A percentile compares a stretch with the other conserved stretches of the same genome.
Evolutionary conservation across 1,140 invertebrate genomes (phyloP).

Genomic region (Episyrphus balteatus): DNA sequence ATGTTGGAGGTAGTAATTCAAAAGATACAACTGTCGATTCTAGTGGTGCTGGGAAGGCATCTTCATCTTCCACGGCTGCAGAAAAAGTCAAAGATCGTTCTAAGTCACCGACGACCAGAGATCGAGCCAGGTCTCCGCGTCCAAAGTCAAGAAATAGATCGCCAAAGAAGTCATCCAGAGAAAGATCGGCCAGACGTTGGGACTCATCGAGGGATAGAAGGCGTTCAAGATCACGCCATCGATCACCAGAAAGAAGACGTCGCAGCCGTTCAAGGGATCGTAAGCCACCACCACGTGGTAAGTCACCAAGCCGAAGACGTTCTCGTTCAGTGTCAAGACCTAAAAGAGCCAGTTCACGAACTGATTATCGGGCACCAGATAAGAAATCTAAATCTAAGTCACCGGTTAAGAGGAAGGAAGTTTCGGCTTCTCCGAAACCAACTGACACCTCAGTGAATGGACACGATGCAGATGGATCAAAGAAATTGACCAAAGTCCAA

Average conservation of each 20-base stretch:
- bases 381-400: conserved; percentile 13
- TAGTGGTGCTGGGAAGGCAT: conserved; percentile 1
- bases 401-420: conserved; percentile 12
- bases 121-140: conserved; percentile 14
- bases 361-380: conserved; percentile 11
- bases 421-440: conserved; percentile 10
- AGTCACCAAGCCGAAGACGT: conserved; percentile 4
- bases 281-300: conserved; percentile 10
- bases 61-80: conserved; percentile 3
- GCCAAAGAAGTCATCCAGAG: conserved; percentile 12
- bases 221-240: conserved; percentile 16
- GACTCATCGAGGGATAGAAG: conserved; percentile 12
- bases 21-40: conserved; percentile 1
- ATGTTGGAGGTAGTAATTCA: conserved; percentile 4
- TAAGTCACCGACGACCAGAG: conserved; percentile 3
- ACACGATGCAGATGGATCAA: background rate
- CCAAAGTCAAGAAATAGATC: conserved; percentile 3
- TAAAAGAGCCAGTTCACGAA: conserved; percentile 15
- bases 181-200: conserved; percentile 1
- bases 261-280: conserved; percentile 10
- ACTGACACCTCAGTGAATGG: too few species aligned
- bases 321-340: conserved; percentile 21
- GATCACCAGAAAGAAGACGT: conserved; percentile 3
- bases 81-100: too few species aligned
- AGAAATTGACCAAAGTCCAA: conserved; percentile 8